These are phyloP conservation scores for Melanostoma mellinum DNA, from an alignment of 2,888 invertebrate genomes.

Conservation along the genomic window DNA sequence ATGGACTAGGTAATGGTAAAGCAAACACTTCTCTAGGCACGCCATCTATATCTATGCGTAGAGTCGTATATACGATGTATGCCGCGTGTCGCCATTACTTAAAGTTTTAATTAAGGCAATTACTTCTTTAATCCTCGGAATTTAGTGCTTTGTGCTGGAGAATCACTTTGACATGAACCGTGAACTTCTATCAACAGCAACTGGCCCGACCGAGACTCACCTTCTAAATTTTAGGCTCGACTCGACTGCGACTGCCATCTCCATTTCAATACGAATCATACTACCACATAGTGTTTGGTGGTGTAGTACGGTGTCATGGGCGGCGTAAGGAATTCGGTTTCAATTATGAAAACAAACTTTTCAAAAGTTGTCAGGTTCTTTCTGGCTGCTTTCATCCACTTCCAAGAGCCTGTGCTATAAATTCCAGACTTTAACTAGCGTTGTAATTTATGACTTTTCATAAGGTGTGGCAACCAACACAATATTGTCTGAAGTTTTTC, in stretches of 20 bases:
- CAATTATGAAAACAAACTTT: conserved; percentile 52
- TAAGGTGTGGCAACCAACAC: conserved; percentile 50
- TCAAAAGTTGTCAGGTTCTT: conserved; percentile 24
- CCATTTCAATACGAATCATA: too few species aligned
- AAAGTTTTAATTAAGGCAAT: conserved; percentile 21
- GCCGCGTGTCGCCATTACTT: conserved; percentile 15
- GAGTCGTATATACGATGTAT: background rate
- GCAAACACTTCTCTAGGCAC: background rate
- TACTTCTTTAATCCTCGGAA: conserved; percentile 9
- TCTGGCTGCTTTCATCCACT: background rate
- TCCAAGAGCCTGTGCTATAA: conserved; percentile 40
- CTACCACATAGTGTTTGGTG: background rate
- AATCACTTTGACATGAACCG: conserved; percentile 23
- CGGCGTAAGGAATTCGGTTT: conserved; percentile 25
- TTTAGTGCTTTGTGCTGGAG: conserved; percentile 2
- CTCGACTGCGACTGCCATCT: too few species aligned
- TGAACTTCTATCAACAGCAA: conserved; percentile 9
- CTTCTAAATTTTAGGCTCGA: too few species aligned
- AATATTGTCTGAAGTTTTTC: conserved; percentile 48
- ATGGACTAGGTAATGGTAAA: background rate
- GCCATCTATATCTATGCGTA: background rate
- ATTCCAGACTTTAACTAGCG: conserved; percentile 52
- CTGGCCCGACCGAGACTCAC: background rate
- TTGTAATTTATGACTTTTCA: conserved; percentile 60
- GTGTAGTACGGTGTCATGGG: background rate